Evolutionary conservation across 1,140 invertebrate species (phyloP).

Genomic region (Cepaea nemoralis): DNA sequence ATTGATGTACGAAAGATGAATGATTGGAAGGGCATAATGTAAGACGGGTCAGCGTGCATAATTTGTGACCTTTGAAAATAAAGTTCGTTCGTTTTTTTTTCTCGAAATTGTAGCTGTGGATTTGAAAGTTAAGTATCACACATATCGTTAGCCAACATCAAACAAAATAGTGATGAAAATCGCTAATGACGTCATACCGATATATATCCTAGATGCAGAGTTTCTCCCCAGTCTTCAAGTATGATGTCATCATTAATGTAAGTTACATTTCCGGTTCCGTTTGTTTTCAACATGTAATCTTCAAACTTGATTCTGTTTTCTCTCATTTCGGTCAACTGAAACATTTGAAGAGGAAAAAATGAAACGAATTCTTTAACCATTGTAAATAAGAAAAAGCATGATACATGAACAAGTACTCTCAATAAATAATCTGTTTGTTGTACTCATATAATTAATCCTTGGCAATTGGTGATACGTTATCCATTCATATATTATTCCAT

Average conservation of each 20-base stretch:
- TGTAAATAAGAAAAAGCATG: background rate
- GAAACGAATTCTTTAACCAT: background rate
- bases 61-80: too few relatives aligned
- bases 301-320: conserved; percentile 53
- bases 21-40: too few relatives aligned
- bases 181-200: conserved; percentile 51
- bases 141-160: too few relatives aligned
- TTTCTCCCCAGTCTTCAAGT: conserved; percentile 41
- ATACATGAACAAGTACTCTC: background rate
- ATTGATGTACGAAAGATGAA: too few relatives aligned
- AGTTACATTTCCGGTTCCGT: conserved; percentile 41
- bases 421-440: background rate
- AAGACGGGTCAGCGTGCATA: too few relatives aligned
- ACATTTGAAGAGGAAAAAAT: background rate
- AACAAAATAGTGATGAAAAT: too few relatives aligned
- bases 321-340: conserved; percentile 51
- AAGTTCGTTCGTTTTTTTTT: too few relatives aligned
- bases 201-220: conserved; percentile 52
- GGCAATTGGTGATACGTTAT: too few relatives aligned
- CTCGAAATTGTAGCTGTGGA: too few relatives aligned
- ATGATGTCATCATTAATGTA: conserved; percentile 44
- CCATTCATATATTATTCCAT: too few relatives aligned
- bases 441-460: too few relatives aligned
- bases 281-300: conserved; percentile 37
- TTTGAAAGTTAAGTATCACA: too few relatives aligned